Base-by-base conservation (phyloP, 2,797 vertebrate species). In the Xenopus petersii region DNA sequence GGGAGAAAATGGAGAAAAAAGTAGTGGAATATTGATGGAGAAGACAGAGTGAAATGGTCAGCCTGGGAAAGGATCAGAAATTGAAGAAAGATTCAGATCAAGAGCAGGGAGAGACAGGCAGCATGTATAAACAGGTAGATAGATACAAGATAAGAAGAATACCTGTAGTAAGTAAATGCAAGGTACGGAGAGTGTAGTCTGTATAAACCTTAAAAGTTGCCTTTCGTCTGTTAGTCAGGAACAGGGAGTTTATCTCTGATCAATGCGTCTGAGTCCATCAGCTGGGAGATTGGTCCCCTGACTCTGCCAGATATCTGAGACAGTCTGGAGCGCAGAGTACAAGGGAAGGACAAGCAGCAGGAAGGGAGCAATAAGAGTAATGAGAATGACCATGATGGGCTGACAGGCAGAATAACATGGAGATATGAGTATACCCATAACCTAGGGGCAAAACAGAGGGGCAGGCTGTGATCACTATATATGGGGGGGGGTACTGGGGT, bases 321-420 rank as follows among this genome's bases (percentile, higher is more conserved):
- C 48, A 62, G 64, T 21, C 9, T 33, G 33, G 60, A 70, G 4
- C n/a, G 67, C 47, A 75, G 55, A 60, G 49, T 66, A 71, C 58
- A 59, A 62, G 15, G 51, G 63, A 75, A 75, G 73, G 77, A 74
- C 63, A 66, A 63, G 46, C 58, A 21, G 49, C 42, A 46, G n/a
- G 64, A 67, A 48, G 26, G 42, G 69, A 36, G 65, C 62, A 64
- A 66, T 75, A 80, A 79, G 62, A 75, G 74, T 64, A 75, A 70
- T 73, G 55, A 69, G 60, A 56, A 73, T 78, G 75, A 73, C 75
- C 60, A 69, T 55, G 24, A 73, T 64, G 51, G 63, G 70, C 65
- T 68, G 65, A 68, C 64, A 49, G n/a, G 17, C 63, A 30, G 67
- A 63, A 68, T 33, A 30, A 63, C 17, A 15, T 58, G 49, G 15